A percentile compares a stretch with the other conserved stretches of the same genome.
phyloP scores from a whole-genome alignment of 1,140 invertebrate genomes.

The Delia radicum region DNA sequence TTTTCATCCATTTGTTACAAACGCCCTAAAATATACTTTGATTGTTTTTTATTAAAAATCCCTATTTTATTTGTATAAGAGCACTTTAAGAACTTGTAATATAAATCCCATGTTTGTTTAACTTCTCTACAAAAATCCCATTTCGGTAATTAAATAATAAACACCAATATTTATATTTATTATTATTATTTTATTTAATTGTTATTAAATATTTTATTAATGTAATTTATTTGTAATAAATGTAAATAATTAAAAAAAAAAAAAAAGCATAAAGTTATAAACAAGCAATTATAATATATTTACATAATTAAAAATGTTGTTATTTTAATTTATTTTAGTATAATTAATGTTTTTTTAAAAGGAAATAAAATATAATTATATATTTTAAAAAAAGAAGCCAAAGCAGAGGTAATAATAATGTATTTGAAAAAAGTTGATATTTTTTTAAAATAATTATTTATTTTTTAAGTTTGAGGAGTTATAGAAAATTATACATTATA shows the following conservation, averaged over 20 bases:
- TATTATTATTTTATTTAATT: background rate
- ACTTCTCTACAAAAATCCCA: background rate
- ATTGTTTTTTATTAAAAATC: background rate
- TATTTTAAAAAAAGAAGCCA: background rate
- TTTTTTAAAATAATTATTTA: background rate
- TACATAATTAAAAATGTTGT: background rate
- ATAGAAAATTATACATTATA: background rate
- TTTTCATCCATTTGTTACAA: too few species aligned
- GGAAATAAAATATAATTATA: background rate
- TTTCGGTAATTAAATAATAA: background rate
- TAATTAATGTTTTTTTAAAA: background rate
- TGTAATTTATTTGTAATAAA: conserved; percentile 5
- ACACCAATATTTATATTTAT: background rate
- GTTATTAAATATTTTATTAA: background rate
- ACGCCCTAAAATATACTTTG: background rate
- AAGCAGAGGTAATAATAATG: background rate
- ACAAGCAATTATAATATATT: background rate
- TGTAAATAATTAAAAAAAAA: background rate
- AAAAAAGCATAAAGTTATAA: background rate
- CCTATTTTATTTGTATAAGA: background rate
- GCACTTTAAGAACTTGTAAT: too few species aligned
- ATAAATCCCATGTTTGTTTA: background rate
- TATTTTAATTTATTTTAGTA: background rate
- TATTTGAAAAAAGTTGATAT: background rate
- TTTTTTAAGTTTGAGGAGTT: background rate